A percentile compares a stretch with the other conserved stretches of the same genome.
phyloP scores from a whole-genome alignment of 2,113 vertebrate species.

The Ameiurus melas region DNA sequence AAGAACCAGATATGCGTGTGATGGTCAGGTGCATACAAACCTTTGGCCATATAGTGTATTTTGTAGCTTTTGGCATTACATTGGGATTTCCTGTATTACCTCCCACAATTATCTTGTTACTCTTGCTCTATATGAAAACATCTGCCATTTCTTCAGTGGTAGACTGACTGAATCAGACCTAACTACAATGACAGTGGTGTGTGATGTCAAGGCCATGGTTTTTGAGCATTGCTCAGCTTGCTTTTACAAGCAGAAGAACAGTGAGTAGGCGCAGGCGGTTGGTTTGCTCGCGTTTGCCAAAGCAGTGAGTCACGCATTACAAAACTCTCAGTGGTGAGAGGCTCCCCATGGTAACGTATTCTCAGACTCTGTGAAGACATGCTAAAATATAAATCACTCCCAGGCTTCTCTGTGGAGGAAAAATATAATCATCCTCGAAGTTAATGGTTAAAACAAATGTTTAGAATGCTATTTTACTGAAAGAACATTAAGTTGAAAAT shows the following conservation, averaged over 20 bases:
- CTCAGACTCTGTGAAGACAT: not conserved
- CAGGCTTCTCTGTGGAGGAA: not conserved
- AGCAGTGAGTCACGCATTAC: slow-evolving; percentile 59
- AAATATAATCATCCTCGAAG: not conserved
- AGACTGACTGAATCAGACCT: not conserved
- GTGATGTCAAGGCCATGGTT: slow-evolving; percentile 6
- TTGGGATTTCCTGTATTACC: not conserved
- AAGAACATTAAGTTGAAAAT: not conserved
- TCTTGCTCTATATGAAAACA: not conserved
- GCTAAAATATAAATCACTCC: not conserved
- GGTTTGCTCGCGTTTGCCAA: slow-evolving; percentile 30
- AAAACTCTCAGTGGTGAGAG: slow-evolving; percentile 19
- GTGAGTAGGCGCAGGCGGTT: slow-evolving; percentile 28
- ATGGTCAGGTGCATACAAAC: not conserved
- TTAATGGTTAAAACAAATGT: slow-evolving; percentile 16
- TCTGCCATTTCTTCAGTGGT: not conserved
- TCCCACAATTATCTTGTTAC: not conserved
- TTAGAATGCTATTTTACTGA: not conserved
- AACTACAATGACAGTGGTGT: not conserved
- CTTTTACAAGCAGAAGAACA: slow-evolving; percentile 40
- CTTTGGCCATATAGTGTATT: not conserved
- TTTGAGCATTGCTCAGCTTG: slow-evolving; percentile 13
- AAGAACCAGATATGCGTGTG: not conserved
- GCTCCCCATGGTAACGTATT: slow-evolving; percentile 38
- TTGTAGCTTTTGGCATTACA: not conserved